Conservation (phyloP, 1,140 invertebrate species). For the Monomorium pharaonis region DNA sequence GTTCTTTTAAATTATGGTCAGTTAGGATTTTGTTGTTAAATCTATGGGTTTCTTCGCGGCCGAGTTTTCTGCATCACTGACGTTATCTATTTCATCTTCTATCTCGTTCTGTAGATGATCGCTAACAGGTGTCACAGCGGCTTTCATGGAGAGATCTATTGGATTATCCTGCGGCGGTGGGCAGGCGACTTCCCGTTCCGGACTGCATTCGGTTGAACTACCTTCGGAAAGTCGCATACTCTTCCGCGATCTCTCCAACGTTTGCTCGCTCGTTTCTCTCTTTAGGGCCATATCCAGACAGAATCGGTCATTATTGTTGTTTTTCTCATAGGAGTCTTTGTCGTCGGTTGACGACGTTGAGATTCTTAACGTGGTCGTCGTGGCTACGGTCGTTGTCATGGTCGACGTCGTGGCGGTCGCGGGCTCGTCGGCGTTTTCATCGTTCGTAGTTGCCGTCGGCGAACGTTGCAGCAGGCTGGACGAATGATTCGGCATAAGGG, state of each 20-base stretch:
- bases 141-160: constrained; percentile 87
- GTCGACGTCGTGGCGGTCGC: constrained; percentile 49
- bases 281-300: constrained; percentile 90
- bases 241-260: constrained; percentile 74
- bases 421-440: constrained; percentile 32
- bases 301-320: constrained; percentile 88
- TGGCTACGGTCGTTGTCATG: constrained; percentile 18
- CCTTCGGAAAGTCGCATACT: constrained; percentile 72
- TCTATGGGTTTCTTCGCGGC: constrained; percentile 88
- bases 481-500: constrained; percentile 84
- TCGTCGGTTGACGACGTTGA: constrained; percentile 53
- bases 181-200: constrained; percentile 47
- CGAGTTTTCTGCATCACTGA: constrained; percentile 85
- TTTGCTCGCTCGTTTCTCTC: constrained; percentile 84
- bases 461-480: constrained; percentile 54
- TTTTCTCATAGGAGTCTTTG: constrained; percentile 57
- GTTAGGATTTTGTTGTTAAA: constrained; percentile 85
- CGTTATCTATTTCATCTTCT: constrained; percentile 84
- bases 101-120: constrained; percentile 83
- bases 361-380: constrained; percentile 39
- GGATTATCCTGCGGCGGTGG: constrained; percentile 78
- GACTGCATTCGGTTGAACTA: constrained; percentile 68
- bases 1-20: not conserved
- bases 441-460: constrained; percentile 47
- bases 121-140: constrained; percentile 80